Conservation (phyloP, 2,888 invertebrate genomes). For the Amaurobius ferox region DNA sequence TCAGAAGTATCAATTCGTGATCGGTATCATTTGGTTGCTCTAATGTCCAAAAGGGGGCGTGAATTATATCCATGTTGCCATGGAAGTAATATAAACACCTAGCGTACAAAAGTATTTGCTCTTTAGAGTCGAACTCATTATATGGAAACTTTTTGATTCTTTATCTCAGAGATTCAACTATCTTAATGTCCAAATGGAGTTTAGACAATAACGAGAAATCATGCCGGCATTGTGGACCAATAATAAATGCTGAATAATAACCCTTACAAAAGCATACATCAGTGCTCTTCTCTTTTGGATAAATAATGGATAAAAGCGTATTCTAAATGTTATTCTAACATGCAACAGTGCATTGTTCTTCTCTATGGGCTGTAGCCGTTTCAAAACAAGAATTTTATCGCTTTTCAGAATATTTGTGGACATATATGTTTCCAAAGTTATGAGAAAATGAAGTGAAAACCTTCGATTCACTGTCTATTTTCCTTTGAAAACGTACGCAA, state of each 20-base stretch:
- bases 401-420: background rate
- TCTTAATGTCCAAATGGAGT: too few species aligned
- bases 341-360: conserved; percentile 13
- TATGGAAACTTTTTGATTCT: too few species aligned
- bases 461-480: too few species aligned
- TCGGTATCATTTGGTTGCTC: conserved; percentile 30
- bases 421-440: too few species aligned
- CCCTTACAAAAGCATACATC: background rate
- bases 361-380: background rate
- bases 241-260: too few species aligned
- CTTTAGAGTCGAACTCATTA: background rate
- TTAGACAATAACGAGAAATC: too few species aligned
- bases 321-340: conserved; percentile 22
- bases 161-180: too few species aligned
- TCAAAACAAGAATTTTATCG: background rate
- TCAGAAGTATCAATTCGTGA: conserved; percentile 46
- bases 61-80: conserved; percentile 26
- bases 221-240: too few species aligned
- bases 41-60: conserved; percentile 42
- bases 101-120: conserved; percentile 34
- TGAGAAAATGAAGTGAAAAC: too few species aligned
- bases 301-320: conserved; percentile 16
- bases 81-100: conserved; percentile 50
- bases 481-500: too few species aligned
- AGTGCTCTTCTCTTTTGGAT: background rate